These are phyloP conservation scores for Nyctereutes procyonoides DNA, from an alignment of 2,113 vertebrate species.

Conservation along the genomic window DNA sequence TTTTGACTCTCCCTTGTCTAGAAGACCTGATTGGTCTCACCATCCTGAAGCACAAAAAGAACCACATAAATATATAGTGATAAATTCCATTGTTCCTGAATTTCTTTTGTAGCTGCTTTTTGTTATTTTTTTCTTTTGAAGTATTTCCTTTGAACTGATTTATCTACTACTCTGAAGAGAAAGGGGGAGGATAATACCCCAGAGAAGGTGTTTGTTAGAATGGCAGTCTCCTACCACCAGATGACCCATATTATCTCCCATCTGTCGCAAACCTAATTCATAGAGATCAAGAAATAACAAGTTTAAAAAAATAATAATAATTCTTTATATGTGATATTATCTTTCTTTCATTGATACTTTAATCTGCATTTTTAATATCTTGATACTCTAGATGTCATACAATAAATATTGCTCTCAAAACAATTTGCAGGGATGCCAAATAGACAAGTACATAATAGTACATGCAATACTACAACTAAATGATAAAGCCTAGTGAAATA, in stretches of 20 bases:
- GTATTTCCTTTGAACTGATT: conserved; percentile 59
- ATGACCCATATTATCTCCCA: conserved; percentile 83
- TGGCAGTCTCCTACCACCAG: conserved; percentile 71
- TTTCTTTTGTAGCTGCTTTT: conserved; percentile 24
- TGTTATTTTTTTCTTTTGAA: not conserved
- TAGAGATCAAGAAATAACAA: conserved; percentile 75
- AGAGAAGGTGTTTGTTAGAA: conserved; percentile 77
- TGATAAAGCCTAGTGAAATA: not conserved
- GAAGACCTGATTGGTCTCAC: not conserved
- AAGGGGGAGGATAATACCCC: not conserved
- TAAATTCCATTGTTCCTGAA: not conserved
- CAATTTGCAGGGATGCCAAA: conserved; percentile 68
- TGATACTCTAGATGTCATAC: not conserved
- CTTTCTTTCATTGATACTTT: conserved; percentile 45
- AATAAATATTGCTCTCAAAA: conserved; percentile 68
- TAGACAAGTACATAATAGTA: not conserved
- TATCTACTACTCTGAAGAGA: conserved; percentile 44
- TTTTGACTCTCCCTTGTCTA: not conserved
- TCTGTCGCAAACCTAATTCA: conserved; percentile 82
- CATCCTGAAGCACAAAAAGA: not conserved
- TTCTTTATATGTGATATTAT: conserved; percentile 48
- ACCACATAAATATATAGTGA: not conserved
- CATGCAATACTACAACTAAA: not conserved
- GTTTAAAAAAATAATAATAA: conserved; percentile 43
- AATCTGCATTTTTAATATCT: conserved; percentile 60